Evolutionary conservation across 2,113 vertebrate genomes (phyloP).

Genomic region (Amblyopsis rosae): DNA sequence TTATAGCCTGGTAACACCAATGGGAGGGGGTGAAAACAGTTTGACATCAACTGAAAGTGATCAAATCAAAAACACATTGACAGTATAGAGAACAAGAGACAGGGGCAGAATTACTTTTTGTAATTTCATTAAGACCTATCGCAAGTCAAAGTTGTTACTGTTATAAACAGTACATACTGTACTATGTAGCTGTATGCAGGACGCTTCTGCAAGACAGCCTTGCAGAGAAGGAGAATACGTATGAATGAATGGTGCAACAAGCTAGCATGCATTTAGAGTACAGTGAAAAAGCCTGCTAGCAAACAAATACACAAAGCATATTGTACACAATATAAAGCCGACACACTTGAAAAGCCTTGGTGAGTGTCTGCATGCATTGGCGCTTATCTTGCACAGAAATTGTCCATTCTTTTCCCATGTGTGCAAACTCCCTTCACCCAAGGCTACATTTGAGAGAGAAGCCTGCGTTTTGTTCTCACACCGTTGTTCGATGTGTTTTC

Average conservation of each 20-base stretch:
- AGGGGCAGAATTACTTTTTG: too few relatives aligned
- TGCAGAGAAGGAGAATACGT: background rate
- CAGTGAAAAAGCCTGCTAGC: background rate
- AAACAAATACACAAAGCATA: slow-evolving; percentile 23
- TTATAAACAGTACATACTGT: too few relatives aligned
- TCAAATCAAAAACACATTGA: background rate
- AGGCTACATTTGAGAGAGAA: slow-evolving; percentile 56
- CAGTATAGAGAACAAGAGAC: background rate
- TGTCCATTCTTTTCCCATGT: slow-evolving; percentile 14
- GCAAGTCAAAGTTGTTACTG: too few relatives aligned
- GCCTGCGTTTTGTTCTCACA: slow-evolving; percentile 1
- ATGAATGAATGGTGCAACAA: too few relatives aligned
- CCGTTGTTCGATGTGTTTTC: slow-evolving; percentile 39
- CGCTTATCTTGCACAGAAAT: slow-evolving; percentile 10
- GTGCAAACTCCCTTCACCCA: slow-evolving; percentile 42
- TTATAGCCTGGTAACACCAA: too few relatives aligned
- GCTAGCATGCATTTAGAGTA: slow-evolving; percentile 18
- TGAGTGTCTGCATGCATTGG: slow-evolving; percentile 28
- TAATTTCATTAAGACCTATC: too few relatives aligned
- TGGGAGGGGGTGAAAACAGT: too few relatives aligned
- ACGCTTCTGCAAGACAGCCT: too few relatives aligned
- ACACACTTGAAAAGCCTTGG: slow-evolving; percentile 21
- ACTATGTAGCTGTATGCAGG: too few relatives aligned
- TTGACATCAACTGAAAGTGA: too few relatives aligned
- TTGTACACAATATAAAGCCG: slow-evolving; percentile 30